Percentiles rank a stretch among this genome's conserved stretches.
These are phyloP conservation scores for Meles meles DNA, from an alignment of 2,113 vertebrate genomes.

Conservation along the genomic window DNA sequence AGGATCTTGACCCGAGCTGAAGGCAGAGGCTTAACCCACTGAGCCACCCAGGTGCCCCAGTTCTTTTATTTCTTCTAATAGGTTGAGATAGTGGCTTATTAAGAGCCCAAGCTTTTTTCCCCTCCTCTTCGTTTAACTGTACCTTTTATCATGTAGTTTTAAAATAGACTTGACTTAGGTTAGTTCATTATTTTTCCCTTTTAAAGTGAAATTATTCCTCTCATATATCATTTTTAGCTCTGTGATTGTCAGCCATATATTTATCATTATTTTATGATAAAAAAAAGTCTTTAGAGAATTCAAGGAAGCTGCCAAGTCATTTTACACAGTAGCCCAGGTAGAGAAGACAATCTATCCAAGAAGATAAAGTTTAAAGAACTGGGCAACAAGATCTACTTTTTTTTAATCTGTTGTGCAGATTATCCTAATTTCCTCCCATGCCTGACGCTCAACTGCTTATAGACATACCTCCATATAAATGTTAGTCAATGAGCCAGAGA, in stretches of 20 bases:
- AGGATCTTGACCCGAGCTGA: too few species aligned
- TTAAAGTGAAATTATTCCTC: background rate
- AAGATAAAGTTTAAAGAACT: background rate
- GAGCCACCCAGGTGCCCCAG: too few species aligned
- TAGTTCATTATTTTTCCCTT: background rate
- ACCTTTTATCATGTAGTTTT: background rate
- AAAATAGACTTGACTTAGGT: background rate
- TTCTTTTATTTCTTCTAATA: conserved; percentile 33
- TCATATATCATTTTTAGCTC: background rate
- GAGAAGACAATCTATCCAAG: background rate
- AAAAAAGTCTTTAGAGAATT: background rate
- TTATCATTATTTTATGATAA: conserved; percentile 14
- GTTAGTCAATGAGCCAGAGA: background rate
- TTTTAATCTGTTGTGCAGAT: background rate
- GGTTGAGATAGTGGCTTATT: background rate
- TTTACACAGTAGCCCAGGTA: background rate
- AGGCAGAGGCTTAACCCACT: too few species aligned
- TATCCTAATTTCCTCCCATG: background rate
- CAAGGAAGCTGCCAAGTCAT: background rate
- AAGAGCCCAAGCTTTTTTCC: background rate
- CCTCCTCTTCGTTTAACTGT: background rate
- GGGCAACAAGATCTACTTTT: background rate
- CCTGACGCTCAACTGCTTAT: background rate
- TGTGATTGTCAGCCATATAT: background rate
- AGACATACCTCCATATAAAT: background rate